These are phyloP conservation scores for Yponomeuta plumbellus DNA, from an alignment of 2,888 invertebrate genomes.

Conservation along the genomic window DNA sequence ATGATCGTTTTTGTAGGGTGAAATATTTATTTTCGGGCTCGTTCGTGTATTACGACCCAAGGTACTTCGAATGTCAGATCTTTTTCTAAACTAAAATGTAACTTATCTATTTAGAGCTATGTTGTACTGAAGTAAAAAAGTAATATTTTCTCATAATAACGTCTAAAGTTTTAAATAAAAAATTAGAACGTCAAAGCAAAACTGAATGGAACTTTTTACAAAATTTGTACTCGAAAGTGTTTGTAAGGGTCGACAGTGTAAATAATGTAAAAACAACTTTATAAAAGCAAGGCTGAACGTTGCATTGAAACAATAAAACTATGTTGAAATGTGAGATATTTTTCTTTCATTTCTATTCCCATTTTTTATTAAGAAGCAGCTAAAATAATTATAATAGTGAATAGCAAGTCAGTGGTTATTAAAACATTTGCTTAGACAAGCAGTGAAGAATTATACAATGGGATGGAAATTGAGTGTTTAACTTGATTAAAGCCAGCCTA, in stretches of 20 bases:
- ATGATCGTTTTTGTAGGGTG: conserved; percentile 66
- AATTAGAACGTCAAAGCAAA: conserved; percentile 39
- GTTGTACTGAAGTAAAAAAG: conserved; percentile 22
- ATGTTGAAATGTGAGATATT: conserved; percentile 55
- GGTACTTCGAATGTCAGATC: not conserved
- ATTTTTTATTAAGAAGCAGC: too few relatives aligned
- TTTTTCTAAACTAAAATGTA: conserved; percentile 2
- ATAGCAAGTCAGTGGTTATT: too few relatives aligned
- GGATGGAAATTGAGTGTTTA: too few relatives aligned
- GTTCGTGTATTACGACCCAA: conserved; percentile 23
- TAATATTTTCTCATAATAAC: conserved; percentile 52
- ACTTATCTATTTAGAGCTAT: conserved; percentile 10
- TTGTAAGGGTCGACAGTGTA: conserved; percentile 54
- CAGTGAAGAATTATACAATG: too few relatives aligned
- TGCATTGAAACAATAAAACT: conserved; percentile 75
- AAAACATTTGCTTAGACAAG: too few relatives aligned
- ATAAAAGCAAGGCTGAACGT: conserved; percentile 75
- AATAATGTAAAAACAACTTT: conserved; percentile 69
- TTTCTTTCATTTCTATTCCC: conserved; percentile 19
- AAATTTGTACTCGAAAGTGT: conserved; percentile 63
- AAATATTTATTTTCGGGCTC: conserved; percentile 34
- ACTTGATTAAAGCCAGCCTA: too few relatives aligned
- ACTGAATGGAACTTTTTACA: conserved; percentile 58
- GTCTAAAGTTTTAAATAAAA: conserved; percentile 20
- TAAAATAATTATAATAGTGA: too few relatives aligned